Evolutionary conservation across 2,113 vertebrate species (phyloP).

Genomic region (human): DNA sequence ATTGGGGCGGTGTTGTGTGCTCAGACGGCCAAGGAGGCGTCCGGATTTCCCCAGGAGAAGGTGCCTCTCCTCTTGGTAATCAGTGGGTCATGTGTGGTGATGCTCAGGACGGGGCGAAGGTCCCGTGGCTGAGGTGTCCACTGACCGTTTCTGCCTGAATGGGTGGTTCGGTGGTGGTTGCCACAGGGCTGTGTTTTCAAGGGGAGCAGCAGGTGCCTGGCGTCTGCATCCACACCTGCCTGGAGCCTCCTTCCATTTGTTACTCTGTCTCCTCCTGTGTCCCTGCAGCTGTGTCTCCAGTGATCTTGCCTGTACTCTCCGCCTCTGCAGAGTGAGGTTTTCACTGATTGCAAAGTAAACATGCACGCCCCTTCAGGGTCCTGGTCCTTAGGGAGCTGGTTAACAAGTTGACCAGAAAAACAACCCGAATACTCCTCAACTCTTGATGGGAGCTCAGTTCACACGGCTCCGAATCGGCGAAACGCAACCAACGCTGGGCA

Average conservation of each 20-base stretch:
- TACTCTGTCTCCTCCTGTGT: neutral
- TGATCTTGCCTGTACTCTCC: neutral
- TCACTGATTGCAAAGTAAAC: neutral
- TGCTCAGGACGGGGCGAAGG: neutral
- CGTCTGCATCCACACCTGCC: no score
- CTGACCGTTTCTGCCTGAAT: no score
- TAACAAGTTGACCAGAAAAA: neutral
- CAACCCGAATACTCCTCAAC: neutral
- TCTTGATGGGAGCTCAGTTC: neutral
- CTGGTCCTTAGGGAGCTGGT: neutral
- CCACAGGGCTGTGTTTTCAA: neutral
- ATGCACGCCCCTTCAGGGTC: neutral
- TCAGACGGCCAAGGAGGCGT: accelerated
- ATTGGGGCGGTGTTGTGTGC: neutral
- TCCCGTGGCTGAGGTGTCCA: neutral
- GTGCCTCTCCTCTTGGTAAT: neutral
- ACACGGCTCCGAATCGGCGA: accelerated
- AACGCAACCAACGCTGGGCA: no score
- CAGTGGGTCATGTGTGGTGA: neutral
- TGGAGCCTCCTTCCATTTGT: neutral
- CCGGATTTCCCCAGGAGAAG: neutral
- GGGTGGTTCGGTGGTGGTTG: neutral
- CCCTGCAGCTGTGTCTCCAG: neutral
- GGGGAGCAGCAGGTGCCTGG: neutral
- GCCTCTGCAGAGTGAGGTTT: neutral